Base-by-base conservation (phyloP, 2,113 vertebrate genomes). In the Dryoscopus gambensis region DNA sequence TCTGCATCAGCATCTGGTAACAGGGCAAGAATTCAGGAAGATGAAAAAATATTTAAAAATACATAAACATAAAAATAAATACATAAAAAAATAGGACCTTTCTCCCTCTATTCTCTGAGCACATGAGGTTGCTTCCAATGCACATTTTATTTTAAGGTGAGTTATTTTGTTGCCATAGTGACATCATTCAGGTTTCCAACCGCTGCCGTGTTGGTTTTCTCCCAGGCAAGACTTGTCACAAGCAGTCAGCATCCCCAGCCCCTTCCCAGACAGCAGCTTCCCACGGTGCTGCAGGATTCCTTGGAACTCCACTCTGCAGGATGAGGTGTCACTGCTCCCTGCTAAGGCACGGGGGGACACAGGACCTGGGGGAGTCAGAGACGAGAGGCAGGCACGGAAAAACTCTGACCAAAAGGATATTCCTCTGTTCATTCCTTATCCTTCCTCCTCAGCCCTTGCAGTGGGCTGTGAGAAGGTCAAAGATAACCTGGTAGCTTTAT, bases 151-250 rank as follows among this genome's bases (percentile, higher is more conserved):
- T 93, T 94, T 84, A 86, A 96, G 92, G 92, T 90, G 91, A 94
- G 76, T 88, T 97, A 90, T 92, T 96, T 93, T 60, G 92, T 93
- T 97, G 91, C 95, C 89, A 94, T 84, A 93, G 93, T 56, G 93
- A 96, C 87, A 85, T 73, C 75, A 75, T 35, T 56, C 68, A 64
- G 74, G 85, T 89, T 90, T 85, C 69, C 69, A 94, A 70, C 76
- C 3, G 2, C 88, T 39, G 17, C 62, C 1, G 2, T 37, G 69
- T 30, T 44, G 62, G 40, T 90, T 93, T 81, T 68, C 88, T 90
- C 79, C 39, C 76, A 85, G 90, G 92, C 85, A 53, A 60, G 62
- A 16, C 78, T 55, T 68, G 85, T 71, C 89, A 84, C 77, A 67
- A 76, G 18, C 14, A 7, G 37, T 79, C 79, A 87, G 46, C 37